These are phyloP conservation scores for Sturmia bella DNA, from an alignment of 2,888 invertebrate genomes.

Conservation along the genomic window DNA sequence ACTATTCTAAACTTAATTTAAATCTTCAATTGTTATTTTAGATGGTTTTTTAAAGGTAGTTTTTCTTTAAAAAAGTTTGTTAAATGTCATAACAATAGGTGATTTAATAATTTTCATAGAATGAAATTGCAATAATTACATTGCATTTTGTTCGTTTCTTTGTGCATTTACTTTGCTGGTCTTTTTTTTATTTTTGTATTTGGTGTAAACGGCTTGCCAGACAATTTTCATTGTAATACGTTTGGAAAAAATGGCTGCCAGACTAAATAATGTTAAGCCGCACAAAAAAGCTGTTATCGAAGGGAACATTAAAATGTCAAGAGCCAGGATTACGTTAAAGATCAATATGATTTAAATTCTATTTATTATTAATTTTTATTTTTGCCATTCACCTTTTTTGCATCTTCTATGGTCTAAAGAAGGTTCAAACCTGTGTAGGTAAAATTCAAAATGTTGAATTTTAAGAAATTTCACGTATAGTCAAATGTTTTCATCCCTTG, in stretches of 20 bases:
- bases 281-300: too few relatives aligned
- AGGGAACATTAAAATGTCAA: neutral
- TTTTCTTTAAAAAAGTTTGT: neutral
- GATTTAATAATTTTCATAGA: slow-evolving; percentile 31
- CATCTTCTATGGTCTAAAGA: too few relatives aligned
- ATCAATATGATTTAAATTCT: too few relatives aligned
- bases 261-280: neutral
- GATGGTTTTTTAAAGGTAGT: neutral
- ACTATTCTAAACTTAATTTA: neutral
- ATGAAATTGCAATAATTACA: slow-evolving; percentile 49
- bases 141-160: slow-evolving; percentile 38
- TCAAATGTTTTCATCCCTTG: too few relatives aligned
- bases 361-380: too few relatives aligned
- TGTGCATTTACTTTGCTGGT: slow-evolving; percentile 8
- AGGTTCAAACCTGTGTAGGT: too few relatives aligned
- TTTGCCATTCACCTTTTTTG: too few relatives aligned
- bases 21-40: neutral
- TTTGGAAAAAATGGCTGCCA: slow-evolving; percentile 16
- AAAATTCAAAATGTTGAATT: too few relatives aligned
- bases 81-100: slow-evolving; percentile 5
- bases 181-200: slow-evolving; percentile 16
- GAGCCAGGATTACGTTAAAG: too few relatives aligned
- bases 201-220: slow-evolving; percentile 26
- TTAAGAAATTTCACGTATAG: too few relatives aligned
- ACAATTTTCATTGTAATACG: neutral